Conservation (phyloP, 2,113 vertebrate genomes). For the Astur gentilis region DNA sequence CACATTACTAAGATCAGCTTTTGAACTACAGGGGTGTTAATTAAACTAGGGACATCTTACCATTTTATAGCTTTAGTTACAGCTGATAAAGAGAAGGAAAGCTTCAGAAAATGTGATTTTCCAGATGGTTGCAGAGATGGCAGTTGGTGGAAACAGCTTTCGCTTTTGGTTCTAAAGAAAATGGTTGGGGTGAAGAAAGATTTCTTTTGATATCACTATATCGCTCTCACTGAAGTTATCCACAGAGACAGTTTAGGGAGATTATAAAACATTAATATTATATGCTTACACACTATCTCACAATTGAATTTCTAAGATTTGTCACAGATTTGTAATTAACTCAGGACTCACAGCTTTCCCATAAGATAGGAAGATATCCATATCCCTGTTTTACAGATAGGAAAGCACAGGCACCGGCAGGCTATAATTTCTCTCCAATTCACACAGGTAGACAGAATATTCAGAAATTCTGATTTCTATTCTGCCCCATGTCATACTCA, state of each 20-base stretch:
- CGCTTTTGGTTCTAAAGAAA: slow-evolving; percentile 12
- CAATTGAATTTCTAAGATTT: background rate
- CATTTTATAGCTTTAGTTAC: slow-evolving; percentile 58
- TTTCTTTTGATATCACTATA: background rate
- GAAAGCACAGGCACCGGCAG: background rate
- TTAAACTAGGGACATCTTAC: slow-evolving; percentile 45
- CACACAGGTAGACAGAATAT: background rate
- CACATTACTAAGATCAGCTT: slow-evolving; percentile 59
- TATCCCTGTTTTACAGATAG: background rate
- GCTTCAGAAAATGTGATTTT: slow-evolving; percentile 57
- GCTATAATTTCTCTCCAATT: background rate
- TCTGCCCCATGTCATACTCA: background rate
- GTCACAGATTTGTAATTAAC: background rate
- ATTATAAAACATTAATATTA: slow-evolving; percentile 1
- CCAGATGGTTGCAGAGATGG: slow-evolving; percentile 48
- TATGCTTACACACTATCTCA: background rate
- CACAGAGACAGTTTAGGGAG: background rate
- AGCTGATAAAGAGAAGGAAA: slow-evolving; percentile 49
- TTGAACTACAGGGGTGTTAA: slow-evolving; percentile 59
- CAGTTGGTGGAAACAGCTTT: slow-evolving; percentile 52
- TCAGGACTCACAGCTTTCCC: background rate
- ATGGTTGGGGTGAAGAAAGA: background rate
- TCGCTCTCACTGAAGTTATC: background rate
- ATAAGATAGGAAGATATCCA: background rate
- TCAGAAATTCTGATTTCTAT: background rate